phyloP scores from a whole-genome alignment of 2,113 vertebrate genomes.

The Thamnaconus septentrionalis region DNA sequence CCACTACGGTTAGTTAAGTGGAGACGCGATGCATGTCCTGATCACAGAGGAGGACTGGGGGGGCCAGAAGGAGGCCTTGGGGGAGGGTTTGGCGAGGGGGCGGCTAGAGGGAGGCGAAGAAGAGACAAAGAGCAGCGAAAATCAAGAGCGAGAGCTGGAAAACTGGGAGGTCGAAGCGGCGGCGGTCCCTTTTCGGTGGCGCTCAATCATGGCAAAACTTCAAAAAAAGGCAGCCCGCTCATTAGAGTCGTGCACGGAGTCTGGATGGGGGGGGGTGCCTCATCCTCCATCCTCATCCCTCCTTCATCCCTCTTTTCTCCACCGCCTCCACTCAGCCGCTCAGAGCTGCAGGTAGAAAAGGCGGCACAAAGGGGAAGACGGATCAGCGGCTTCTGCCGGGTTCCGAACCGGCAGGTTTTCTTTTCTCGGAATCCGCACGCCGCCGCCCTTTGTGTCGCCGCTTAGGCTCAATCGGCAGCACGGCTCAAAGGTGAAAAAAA shows the following conservation, averaged over 20 bases:
- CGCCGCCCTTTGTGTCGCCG: constrained; percentile 30
- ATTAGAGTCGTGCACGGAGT: constrained; percentile 62
- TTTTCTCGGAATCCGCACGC: constrained; percentile 35
- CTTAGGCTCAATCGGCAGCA: constrained; percentile 21
- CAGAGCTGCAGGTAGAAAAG: constrained; percentile 51
- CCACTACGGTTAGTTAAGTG: constrained; percentile 53
- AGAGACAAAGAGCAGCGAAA: constrained; percentile 27
- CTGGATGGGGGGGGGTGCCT: constrained; percentile 9
- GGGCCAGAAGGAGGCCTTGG: constrained; percentile 8
- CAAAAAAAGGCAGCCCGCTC: constrained; percentile 54
- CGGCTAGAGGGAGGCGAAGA: constrained; percentile 21
- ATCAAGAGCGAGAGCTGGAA: constrained; percentile 23
- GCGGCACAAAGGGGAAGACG: constrained; percentile 14
- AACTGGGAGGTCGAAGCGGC: constrained; percentile 17
- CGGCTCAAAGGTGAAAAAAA: constrained; percentile 37
- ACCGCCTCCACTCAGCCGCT: constrained; percentile 46
- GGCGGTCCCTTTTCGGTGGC: constrained; percentile 34
- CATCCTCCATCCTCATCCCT: constrained; percentile 9
- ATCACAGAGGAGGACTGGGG: constrained; percentile 46
- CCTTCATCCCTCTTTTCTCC: constrained; percentile 36
- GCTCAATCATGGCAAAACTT: constrained; percentile 60
- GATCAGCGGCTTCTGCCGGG: constrained; percentile 33
- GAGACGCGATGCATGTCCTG: constrained; percentile 57
- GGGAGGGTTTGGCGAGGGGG: constrained; percentile 1
- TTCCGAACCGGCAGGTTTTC: constrained; percentile 22